Percentiles rank a stretch among this genome's conserved stretches.
These are phyloP conservation scores for Branchellion lobata DNA, from an alignment of 2,888 invertebrate species.

Conservation along the genomic window DNA sequence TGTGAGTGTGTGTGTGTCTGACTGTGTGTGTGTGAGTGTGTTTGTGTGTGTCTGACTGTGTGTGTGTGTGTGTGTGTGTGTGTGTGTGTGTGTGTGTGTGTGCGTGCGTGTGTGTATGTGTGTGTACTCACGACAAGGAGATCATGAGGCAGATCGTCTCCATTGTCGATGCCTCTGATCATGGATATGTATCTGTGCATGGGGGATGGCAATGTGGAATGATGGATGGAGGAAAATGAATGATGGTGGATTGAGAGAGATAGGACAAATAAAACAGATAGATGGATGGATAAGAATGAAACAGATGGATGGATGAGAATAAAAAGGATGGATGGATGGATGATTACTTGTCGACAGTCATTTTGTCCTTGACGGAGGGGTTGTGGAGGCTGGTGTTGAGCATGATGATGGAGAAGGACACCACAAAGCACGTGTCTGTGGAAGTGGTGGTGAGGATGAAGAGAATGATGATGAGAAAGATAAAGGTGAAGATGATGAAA, in stretches of 20 bases:
- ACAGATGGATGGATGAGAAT: too few relatives aligned
- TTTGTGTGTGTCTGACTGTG: too few relatives aligned
- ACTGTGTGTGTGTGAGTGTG: too few relatives aligned
- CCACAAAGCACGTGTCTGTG: slow-evolving; percentile 89
- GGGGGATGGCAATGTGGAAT: too few relatives aligned
- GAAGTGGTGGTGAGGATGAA: neutral
- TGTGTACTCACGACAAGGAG: slow-evolving; percentile 73
- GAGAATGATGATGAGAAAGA: too few relatives aligned
- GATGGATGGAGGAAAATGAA: too few relatives aligned
- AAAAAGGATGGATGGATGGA: too few relatives aligned
- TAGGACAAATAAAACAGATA: too few relatives aligned
- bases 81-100: slow-evolving; percentile 56
- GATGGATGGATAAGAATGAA: too few relatives aligned
- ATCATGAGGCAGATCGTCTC: slow-evolving; percentile 89
- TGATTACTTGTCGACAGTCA: slow-evolving; percentile 77
- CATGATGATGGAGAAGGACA: slow-evolving; percentile 98
- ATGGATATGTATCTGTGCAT: slow-evolving; percentile 77
- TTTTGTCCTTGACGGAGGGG: slow-evolving; percentile 95
- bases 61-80: slow-evolving; percentile 56
- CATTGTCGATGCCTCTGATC: slow-evolving; percentile 96
- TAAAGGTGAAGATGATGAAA: too few relatives aligned
- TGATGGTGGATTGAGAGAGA: too few relatives aligned
- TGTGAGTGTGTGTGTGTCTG: neutral
- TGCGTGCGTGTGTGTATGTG: slow-evolving; percentile 56
- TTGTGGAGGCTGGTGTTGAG: slow-evolving; percentile 96